Conservation (phyloP, 1,140 invertebrate genomes). For the Ostrea edulis region DNA sequence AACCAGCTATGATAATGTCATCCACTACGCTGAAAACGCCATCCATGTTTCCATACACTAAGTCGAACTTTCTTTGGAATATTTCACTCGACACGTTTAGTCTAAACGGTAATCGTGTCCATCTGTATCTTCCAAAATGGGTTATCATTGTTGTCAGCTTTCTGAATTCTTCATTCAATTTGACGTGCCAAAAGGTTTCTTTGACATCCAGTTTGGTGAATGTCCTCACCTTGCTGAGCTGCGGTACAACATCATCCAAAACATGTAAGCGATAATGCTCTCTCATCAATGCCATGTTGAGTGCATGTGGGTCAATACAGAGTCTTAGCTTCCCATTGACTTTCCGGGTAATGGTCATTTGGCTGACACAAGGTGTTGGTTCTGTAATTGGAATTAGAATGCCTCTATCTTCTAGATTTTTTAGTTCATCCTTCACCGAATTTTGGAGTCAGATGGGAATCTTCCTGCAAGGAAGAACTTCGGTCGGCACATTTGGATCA, state of each 20-base stretch:
- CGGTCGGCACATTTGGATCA: too few species aligned
- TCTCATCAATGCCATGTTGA: conserved; percentile 61
- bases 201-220: conserved; percentile 61
- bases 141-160: conserved; percentile 61
- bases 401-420: too few species aligned
- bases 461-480: too few species aligned
- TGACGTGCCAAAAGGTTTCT: conserved; percentile 64
- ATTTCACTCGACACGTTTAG: conserved; percentile 63
- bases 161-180: too few species aligned
- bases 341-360: too few species aligned
- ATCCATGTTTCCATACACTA: conserved; percentile 53
- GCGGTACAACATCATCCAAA: conserved; percentile 61
- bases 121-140: conserved; percentile 60
- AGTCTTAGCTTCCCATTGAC: conserved; percentile 38
- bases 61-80: conserved; percentile 55
- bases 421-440: too few species aligned
- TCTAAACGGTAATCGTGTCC: conserved; percentile 63
- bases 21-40: conserved; percentile 31
- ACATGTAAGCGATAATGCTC: conserved; percentile 61
- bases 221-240: conserved; percentile 56
- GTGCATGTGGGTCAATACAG: conserved; percentile 63
- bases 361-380: too few species aligned
- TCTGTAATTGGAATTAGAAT: too few species aligned
- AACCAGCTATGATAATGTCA: too few species aligned
- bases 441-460: too few species aligned